These are phyloP conservation scores for Amitus sp. DNA, from an alignment of 2,888 invertebrate genomes.

Conservation along the genomic window DNA sequence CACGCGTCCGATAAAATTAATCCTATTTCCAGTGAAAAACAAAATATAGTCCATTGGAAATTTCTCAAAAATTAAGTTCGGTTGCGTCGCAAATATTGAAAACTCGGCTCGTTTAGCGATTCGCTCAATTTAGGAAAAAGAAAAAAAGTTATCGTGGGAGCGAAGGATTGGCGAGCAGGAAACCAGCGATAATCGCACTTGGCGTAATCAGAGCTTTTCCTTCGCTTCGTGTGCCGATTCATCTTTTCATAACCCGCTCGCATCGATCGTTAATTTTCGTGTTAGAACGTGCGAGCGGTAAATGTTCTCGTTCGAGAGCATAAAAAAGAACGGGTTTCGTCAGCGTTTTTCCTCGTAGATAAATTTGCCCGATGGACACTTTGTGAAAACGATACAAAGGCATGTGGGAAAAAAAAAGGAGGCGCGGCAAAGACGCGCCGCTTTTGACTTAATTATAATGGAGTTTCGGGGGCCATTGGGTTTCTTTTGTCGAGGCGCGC, in stretches of 20 bases:
- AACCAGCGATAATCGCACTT: conserved; percentile 38
- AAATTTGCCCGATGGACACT: not conserved
- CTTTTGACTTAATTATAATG: conserved; percentile 15
- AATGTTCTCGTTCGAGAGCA: not conserved
- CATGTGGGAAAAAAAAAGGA: not conserved
- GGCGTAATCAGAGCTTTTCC: conserved; percentile 38
- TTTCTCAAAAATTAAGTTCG: no score
- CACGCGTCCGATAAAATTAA: no score
- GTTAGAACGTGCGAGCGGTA: no score
- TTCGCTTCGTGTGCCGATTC: no score
- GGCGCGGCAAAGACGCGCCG: conserved; percentile 6
- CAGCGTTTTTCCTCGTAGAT: not conserved
- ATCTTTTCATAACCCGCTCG: no score
- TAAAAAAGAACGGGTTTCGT: no score
- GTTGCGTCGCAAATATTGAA: no score
- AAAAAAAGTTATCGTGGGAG: conserved; percentile 40
- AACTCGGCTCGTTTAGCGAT: no score
- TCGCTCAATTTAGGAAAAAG: no score
- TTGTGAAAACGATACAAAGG: not conserved
- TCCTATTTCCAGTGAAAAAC: no score
- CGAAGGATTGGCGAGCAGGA: conserved; percentile 36
- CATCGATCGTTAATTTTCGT: no score
- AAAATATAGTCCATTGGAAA: no score
- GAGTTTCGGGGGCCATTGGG: conserved; percentile 7
- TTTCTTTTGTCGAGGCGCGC: conserved; percentile 14